Base-by-base conservation (phyloP, 2,888 invertebrate species). In the Gibbula magus region DNA sequence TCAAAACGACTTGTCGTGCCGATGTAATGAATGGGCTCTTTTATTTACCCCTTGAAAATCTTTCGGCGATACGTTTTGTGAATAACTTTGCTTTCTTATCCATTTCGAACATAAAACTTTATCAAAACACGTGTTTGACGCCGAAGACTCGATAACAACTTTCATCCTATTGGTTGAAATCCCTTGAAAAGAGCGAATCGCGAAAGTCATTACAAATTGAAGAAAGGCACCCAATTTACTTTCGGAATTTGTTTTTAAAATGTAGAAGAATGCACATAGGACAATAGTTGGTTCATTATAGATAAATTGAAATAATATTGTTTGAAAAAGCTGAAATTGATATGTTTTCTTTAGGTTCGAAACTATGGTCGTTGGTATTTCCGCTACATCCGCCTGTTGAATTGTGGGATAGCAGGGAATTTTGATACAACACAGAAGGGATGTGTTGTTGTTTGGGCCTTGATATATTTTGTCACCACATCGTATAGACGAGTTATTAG, bases 341-440 rank as follows among this genome's bases (percentile, higher is more conserved):
- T 56, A 22, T 7, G 8, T 56, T 56, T 7, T n/a, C n/a, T n/a
- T 25, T n/a, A 8, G 56, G 13, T 22, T 10, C 56, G 25, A 22
- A 56, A 56, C 56, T n/a, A 13, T 45, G 45, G 5, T 13, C 45
- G 13, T 45, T 45, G 13, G 45, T 45, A 45, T 84, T 78, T 81
- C 77, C 78, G 52, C 82, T 73, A 35, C 16, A 73, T 67, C 52
- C 35, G 32, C 45, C 74, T 56, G 78, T 51, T 84, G 88, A 84
- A 88, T 87, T 84, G 81, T 88, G 88, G 88, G 88, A 88, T 85
- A 81, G 83, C 80, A 66, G 75, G 82, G 83, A 86, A 86, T 82
- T 82, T 79, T 79, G 79, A 75, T 75, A 75, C 75, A 75, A 75
- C 75, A 53, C 75, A 35, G 75, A 70, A n/a, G 39, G 61, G 70